A percentile compares a stretch with the other conserved stretches of the same genome.
Evolutionary conservation across 2,797 vertebrate species (phyloP).

Genomic region (Darevskia mixta): DNA sequence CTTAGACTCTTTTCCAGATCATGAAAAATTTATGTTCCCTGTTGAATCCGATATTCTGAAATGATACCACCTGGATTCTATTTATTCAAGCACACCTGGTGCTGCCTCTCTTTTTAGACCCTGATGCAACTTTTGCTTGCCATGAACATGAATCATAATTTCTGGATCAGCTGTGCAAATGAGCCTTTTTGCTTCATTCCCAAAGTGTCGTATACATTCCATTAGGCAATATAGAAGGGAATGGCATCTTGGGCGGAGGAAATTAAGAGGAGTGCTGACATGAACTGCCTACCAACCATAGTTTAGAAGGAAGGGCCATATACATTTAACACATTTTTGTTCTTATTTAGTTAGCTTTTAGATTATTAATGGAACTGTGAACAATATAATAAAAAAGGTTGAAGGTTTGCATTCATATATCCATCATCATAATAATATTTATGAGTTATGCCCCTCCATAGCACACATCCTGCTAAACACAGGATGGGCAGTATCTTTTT

Average conservation of each 20-base stretch:
- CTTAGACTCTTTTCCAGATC: slow-evolving; percentile 47
- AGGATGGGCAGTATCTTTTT: neutral
- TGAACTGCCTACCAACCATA: neutral
- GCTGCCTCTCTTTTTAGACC: slow-evolving; percentile 50
- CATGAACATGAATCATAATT: slow-evolving; percentile 54
- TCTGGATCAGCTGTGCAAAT: slow-evolving; percentile 29
- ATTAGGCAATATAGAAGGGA: neutral
- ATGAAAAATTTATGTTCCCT: slow-evolving; percentile 66
- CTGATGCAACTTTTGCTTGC: slow-evolving; percentile 7
- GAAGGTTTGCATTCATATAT: neutral
- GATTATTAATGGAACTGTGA: neutral
- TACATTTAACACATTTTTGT: neutral
- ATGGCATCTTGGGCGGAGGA: neutral
- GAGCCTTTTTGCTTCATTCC: slow-evolving; percentile 27
- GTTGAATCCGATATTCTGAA: slow-evolving; percentile 56
- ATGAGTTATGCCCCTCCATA: neutral
- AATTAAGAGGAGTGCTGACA: neutral
- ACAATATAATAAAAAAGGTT: neutral
- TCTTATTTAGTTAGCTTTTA: neutral
- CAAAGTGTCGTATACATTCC: neutral
- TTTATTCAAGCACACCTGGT: slow-evolving; percentile 60
- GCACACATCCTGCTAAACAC: neutral
- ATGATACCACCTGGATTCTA: slow-evolving; percentile 60
- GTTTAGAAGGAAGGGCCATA: neutral
- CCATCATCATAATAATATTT: neutral